Evolutionary conservation across 1,140 invertebrate genomes (phyloP), one percentile per base, ranked within the genome.

Genomic region (Trypoxylus dichotomus): DNA sequence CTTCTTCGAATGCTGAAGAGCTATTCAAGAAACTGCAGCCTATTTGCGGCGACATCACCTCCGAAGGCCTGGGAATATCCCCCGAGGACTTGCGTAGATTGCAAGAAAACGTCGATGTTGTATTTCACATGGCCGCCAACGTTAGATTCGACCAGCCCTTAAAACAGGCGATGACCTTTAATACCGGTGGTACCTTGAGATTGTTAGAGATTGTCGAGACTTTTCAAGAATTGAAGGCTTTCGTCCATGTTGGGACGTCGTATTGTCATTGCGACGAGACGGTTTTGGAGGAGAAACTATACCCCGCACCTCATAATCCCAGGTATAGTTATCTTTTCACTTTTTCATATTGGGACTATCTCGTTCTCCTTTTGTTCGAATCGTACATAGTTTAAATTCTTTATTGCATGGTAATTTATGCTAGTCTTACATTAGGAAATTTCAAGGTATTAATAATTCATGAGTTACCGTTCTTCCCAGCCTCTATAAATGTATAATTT

Each of bases 91-190:
- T 86, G 32, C 79, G 89, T 41, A 81, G 86, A 3, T 83, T 96
- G 0, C 83, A 86, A 0, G 84, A 90, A 2, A 88, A 91, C 54
- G 90, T 95, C 2, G 89, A 90, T 1, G 88, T 94, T 11, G 89
- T 95, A 0, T 94, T 95, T 85, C 93, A 96, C 83, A 93, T 92
- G 82, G 94, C 94, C 1, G 94, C 94, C 3, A 95, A 94, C 78
- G 92, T 90, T 21, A 86, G 87, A 13, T 91, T 91, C 77, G 88
- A 90, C 79, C 81, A 89, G 77, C 75, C 86, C 0, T 80, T 91
- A 37, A 89, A 88, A 79, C 81, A 81, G 7, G 89, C 90, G 2
- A 79, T 91, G 3, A 84, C 83, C 10, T 84, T 87, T 76, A 91
- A 91, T 78, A 88, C 87, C 19, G 82, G 83, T 19, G 88, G 90